Evolutionary conservation across 2,113 vertebrate genomes (phyloP), one percentile per base, ranked within the genome.

Genomic region (Platichthys flesus): DNA sequence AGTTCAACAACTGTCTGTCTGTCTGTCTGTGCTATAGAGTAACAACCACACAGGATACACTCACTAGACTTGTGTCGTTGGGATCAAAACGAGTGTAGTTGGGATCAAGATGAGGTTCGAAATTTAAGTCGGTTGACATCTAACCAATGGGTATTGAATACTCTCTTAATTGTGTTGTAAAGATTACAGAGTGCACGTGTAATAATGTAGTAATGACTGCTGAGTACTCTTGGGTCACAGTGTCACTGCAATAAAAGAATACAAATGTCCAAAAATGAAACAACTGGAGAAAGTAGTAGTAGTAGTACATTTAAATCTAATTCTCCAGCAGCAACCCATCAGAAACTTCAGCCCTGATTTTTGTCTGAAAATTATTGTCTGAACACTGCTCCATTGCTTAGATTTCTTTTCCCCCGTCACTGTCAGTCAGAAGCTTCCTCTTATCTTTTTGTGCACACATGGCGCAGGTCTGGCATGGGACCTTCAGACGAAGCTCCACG

Each of bases 401-500:
- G 31, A 31, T 31, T 31, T 7, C 5, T 31, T 31, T 5, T 31
- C 7, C 31, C 1, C 31, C 7, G 6, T 31, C 47, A 54, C 16
- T 7, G 18, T 37, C 12, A 10, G 59, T 74, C 15, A 55, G 9
- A 62, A 40, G 2, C 49, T 21, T 16, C 15, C 4, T 0, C n/a
- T 56, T 18, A 10, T 74, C 2, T 65, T 13, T 74, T 15, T 66
- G 1, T 61, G 3, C 42, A n/a, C 4, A 9, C 7, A 3, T 49
- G 4, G 1, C 71, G 56, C 77, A 99, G 98, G 97, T 76, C 88
- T 99, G 1, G 93, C 94, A 7, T 81, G 67, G 8, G 96, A 98
- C 64, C 94, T 99, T 31, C 87, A 64, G 0, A 58, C 59, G 1
- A 96, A 95, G 52, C 94, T 99, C 26, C 97, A 99, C 0, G 97